Conservation (phyloP, 1,140 invertebrate genomes). For the Geopemphigus sp. region DNA sequence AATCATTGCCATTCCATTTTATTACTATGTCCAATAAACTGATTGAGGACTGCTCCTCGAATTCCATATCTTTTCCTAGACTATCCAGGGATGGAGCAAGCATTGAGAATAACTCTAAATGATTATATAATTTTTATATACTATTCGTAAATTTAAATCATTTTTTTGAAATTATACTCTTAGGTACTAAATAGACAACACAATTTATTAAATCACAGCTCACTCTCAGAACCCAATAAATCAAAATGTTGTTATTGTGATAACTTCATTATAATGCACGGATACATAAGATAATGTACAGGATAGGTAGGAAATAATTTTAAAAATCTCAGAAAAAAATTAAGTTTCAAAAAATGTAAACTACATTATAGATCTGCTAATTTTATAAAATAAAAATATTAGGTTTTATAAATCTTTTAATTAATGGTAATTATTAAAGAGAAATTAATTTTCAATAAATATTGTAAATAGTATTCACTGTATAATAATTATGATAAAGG, state of each 20-base stretch:
- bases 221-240: neutral
- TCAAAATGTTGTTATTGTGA: constrained; percentile 29
- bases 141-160: neutral
- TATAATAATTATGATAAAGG: constrained; percentile 13
- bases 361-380: neutral
- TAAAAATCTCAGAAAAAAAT: neutral
- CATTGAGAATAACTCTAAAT: neutral
- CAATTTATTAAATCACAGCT: neutral
- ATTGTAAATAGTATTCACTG: neutral
- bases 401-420: neutral
- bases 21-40: constrained; percentile 63
- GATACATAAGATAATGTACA: neutral
- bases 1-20: constrained; percentile 91
- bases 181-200: neutral
- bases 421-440: neutral
- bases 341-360: neutral
- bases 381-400: neutral
- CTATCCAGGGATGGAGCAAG: neutral
- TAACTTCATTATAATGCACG: constrained; percentile 4
- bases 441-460: neutral
- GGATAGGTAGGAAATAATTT: neutral
- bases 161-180: neutral
- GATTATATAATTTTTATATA: neutral
- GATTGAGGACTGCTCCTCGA: neutral
- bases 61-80: constrained; percentile 20